Evolutionary conservation across 2,113 vertebrate genomes (phyloP), one percentile per base, ranked within the genome.

Genomic region (Synodontis membranacea): DNA sequence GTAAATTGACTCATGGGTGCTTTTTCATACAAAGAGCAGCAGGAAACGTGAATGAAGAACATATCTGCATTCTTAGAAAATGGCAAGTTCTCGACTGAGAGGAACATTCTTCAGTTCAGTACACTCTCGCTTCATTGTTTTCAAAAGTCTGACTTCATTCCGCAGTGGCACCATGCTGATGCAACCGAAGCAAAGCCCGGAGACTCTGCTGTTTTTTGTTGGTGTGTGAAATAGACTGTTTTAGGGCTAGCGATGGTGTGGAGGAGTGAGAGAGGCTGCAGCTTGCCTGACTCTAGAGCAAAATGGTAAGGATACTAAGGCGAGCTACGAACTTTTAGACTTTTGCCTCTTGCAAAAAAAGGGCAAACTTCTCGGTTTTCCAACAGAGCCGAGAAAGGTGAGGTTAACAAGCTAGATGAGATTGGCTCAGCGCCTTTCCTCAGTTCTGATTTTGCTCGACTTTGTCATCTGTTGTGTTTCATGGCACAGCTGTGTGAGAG

Each of bases 61-160:
- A 31, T 6, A 64, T 44, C 46, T 83, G 9, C 31, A 50, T 86
- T 64, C 34, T 80, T 80, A 52, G 19, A n/a, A 34, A 62, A 75
- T 39, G 10, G 23, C 34, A 52, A 52, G 74, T 7, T 21, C 76
- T 68, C 37, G 39, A 68, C 48, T 54, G 34, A 54, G 68, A 44
- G 34, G 31, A 72, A 60, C 74, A 11, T 21, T n/a, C 28, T 87
- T 66, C 74, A 82, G 68, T 66, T 82, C 50, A 23, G 48, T 37
- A 37, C 14, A 4, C 48, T 79, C 34, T 80, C 7, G 42, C 79
- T 10, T n/a, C 34, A 52, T n/a, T 82, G 14, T 25, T 80, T 70
- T 68, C 23, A 58, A 23, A 87, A 58, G 85, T 76, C 62, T 60
- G 82, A 66, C 83, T 83, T 68, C 19, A 9, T 56, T 82, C 34